These are phyloP conservation scores for Paramormyrops kingsleyae DNA, from an alignment of 2,113 vertebrate species.

Conservation along the genomic window DNA sequence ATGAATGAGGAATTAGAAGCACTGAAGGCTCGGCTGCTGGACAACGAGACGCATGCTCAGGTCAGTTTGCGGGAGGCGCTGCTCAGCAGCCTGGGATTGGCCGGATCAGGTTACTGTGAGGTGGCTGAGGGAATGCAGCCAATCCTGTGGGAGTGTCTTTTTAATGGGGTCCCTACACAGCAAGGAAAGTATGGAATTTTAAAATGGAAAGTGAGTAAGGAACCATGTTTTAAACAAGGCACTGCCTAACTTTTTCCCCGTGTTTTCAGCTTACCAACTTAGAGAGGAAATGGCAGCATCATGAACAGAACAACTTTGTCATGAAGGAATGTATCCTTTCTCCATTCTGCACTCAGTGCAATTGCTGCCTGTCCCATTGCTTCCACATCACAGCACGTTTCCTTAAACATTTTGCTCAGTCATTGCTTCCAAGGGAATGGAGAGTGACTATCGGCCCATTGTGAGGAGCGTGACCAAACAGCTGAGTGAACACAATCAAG, in stretches of 20 bases:
- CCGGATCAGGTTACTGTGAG: not conserved
- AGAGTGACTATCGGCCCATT: slow-evolving; percentile 79
- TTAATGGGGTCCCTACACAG: not conserved
- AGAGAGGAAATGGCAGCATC: slow-evolving; percentile 94
- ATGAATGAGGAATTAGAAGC: slow-evolving; percentile 65
- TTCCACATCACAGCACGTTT: not conserved
- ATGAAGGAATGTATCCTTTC: slow-evolving; percentile 99
- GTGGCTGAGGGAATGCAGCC: not conserved
- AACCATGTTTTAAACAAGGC: not conserved
- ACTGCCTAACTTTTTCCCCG: slow-evolving; percentile 8
- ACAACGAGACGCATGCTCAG: slow-evolving; percentile 90
- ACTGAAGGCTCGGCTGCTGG: slow-evolving; percentile 73
- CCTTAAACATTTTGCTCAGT: slow-evolving; percentile 72
- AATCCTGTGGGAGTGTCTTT: not conserved
- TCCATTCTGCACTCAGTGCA: not conserved
- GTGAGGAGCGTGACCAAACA: slow-evolving; percentile 73
- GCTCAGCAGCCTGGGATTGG: not conserved
- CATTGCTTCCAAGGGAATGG: slow-evolving; percentile 85
- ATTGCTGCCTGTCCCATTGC: not conserved
- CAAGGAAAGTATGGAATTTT: not conserved
- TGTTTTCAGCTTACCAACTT: slow-evolving; percentile 81
- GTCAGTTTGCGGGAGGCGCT: slow-evolving; percentile 42
- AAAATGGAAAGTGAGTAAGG: not conserved
- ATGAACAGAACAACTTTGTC: slow-evolving; percentile 96
- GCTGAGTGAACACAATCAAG: slow-evolving; percentile 79